Evolutionary conservation across 92 coral and sea anemone genomes (phyloP), one percentile per base, ranked within the genome.

Genomic region (Desmophyllum pertusum): DNA sequence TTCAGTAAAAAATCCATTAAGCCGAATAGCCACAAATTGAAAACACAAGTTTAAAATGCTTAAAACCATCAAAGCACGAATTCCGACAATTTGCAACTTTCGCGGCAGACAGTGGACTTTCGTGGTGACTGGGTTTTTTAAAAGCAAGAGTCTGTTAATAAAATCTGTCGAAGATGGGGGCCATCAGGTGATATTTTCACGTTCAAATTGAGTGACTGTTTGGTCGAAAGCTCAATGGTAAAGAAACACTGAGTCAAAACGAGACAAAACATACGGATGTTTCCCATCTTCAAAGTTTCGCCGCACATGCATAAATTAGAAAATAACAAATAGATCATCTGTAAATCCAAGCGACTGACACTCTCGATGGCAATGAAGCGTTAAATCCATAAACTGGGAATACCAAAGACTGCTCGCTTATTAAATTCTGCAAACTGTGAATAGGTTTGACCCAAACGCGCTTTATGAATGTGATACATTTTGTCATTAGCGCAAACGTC

Each of bases 31-130:
- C 86, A 55, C 86, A 81, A 81, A 81, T 81, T 81, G 70, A 81
- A 53, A 81, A 81, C 85, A 81, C 85, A 59, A 53, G 70, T 72
- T 53, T 48, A 71, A 81, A 81, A 52, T 70, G 78, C 72, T 53
- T 38, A 51, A 81, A 70, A 59, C 69, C 86, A 52, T 81, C 86
- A 81, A 81, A 81, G 86, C 30, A 13, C 79, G 17, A 81, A 81
- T 81, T 81, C 85, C 85, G 85, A 70, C 85, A 70, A 81, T 81
- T 71, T 81, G 79, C 79, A 53, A 81, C 86, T 81, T 73, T 81
- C 30, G 55, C 78, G 77, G 30, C 69, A 81, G 71, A 81, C 79
- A 59, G 71, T 53, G 13, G 85, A 39, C 4, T 25, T 50, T 55
- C 25, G 25, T 51, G 65, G 50, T 30, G 75, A 51, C 41, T 11